These are phyloP conservation scores for Argya squamiceps DNA, from an alignment of 2,797 vertebrate species.

Conservation along the genomic window DNA sequence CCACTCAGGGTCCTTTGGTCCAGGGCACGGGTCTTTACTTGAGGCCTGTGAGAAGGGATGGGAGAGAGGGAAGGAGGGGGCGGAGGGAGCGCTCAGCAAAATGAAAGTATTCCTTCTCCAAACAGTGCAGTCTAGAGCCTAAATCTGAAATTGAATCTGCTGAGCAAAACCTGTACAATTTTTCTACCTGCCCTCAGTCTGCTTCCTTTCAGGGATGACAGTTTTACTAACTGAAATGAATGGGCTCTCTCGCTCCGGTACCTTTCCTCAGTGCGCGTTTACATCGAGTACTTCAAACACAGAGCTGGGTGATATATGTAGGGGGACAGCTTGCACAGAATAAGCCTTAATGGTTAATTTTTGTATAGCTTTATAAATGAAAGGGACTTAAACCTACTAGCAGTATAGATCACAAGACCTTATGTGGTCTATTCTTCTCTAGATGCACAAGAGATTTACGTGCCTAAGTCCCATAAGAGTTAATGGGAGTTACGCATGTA, in stretches of 20 bases:
- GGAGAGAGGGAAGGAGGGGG: constrained; percentile 37
- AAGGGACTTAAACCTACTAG: constrained; percentile 48
- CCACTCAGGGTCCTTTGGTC: constrained; percentile 48
- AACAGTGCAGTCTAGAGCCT: constrained; percentile 26
- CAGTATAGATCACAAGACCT: constrained; percentile 42
- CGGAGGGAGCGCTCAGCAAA: neutral
- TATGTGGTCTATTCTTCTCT: constrained; percentile 54
- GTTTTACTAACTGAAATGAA: constrained; percentile 85
- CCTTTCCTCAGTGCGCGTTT: constrained; percentile 71
- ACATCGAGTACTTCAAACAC: constrained; percentile 67
- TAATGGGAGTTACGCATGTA: constrained; percentile 63
- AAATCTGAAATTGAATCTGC: constrained; percentile 79
- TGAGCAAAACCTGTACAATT: constrained; percentile 76
- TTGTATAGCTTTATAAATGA: constrained; percentile 51
- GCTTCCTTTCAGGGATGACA: constrained; percentile 80
- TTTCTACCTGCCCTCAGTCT: constrained; percentile 62
- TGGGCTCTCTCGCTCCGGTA: constrained; percentile 67
- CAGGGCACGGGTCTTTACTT: neutral
- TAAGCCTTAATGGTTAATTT: constrained; percentile 59
- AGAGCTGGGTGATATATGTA: constrained; percentile 53
- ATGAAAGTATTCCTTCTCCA: constrained; percentile 60
- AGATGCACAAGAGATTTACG: constrained; percentile 57
- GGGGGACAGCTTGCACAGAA: constrained; percentile 44
- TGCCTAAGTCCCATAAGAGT: constrained; percentile 49
- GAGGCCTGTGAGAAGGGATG: neutral